Evolutionary conservation across 1,140 invertebrate genomes (phyloP), one percentile per base, ranked within the genome.

Genomic region (Drosophila bifasciata): DNA sequence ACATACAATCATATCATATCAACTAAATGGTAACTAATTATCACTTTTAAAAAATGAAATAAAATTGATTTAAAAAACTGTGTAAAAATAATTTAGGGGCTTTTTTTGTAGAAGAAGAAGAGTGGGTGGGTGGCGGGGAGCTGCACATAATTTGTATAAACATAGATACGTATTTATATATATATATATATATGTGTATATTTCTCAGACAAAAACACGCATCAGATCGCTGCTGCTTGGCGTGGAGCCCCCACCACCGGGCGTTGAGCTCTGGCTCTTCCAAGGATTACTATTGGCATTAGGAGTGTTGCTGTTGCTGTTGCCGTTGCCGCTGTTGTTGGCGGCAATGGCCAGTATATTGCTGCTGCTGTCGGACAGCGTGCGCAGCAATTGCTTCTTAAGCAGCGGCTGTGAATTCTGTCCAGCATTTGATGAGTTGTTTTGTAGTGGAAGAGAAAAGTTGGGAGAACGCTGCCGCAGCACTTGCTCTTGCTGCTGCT

Each of bases 151-250:
- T 43, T 43, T 52, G 43, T 67, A 67, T 51, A 60, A 51, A 39
- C 59, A 32, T 72, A 13, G 61, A 40, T 72, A 71, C 17, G 15
- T 59, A 32, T 59, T 39, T 44, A 43, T 48, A 19, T 51, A 23
- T 36, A 41, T 58, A 13, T 52, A 2, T 21, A 4, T 49, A 45
- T 45, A 39, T 45, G n/a, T 50, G 11, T 60, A 23, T 32, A 46
- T 25, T 43, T 50, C 67, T 89, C 67, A 89, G 58, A 89, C 85
- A 52, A 89, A 85, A 48, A 89, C 85, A 45, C 85, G 85, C 85
- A 89, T 89, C 46, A 89, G 52, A 79, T 89, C 85, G 72, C 69
- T 72, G 61, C 77, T 74, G 25, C 70, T 74, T 64, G 70, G 63
- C 49, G 73, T 48, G 16, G 78, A 69, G 45, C 28, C 28, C 28